Evolutionary conservation across 2,113 vertebrate species (phyloP), one percentile per base, ranked within the genome.

Genomic region (Oplegnathus fasciatus): DNA sequence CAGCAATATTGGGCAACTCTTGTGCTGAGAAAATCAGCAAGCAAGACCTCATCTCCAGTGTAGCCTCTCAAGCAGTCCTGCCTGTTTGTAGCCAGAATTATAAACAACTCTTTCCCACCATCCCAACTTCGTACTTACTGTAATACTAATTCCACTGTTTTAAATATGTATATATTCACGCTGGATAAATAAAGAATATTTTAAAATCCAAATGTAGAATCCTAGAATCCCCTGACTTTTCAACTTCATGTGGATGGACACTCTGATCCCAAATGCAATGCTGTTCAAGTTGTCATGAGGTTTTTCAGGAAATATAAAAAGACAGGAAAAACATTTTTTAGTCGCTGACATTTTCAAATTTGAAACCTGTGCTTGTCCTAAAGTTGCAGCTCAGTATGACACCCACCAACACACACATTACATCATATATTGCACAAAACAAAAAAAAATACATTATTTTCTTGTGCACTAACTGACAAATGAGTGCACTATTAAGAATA

Each of bases 11-110:
- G 28, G 44, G 4, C 18, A 57, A 24, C 18, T 13, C 15, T 58
- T 75, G 15, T 42, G 48, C 20, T 4, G 14, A 34, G 26, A 69
- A 37, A 61, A 69, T 80, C 22, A 75, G 17, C 26, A 72, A 55
- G n/a, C 60, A 46, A 61, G 24, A 80, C 32, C 20, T 22, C 24
- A 34, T 11, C 42, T 61, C 60, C 48, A 42, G 26, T 44, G 46
- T 44, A 32, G 55, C 26, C 32, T 52, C 18, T 40, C 13, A 17
- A 77, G 8, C 46, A 28, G 34, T 10, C 7, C 50, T 75, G 40
- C 42, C 15, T 62, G 17, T 62, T 11, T 75, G 24, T 2, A 30
- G 5, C n/a, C 20, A 26, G 17, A 40, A 58, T 75, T 62, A 42
- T 37, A 14, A 62, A 60, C 9, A 48, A 40, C 37, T 40, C 20